These are phyloP conservation scores for Fistularia commersonii DNA, from an alignment of 2,797 vertebrate genomes.

Conservation along the genomic window DNA sequence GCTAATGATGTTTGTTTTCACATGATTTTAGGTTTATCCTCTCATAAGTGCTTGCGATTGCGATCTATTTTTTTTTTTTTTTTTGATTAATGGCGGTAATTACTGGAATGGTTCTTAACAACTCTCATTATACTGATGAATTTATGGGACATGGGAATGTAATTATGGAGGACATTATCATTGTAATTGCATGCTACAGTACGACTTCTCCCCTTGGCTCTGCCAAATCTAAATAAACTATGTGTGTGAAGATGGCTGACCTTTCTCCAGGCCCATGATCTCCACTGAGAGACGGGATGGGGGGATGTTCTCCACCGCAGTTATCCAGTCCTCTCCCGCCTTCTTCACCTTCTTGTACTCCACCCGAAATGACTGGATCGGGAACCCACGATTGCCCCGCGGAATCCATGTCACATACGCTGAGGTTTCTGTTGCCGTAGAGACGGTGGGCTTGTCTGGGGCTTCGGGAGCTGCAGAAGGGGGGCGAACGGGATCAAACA, in stretches of 20 bases:
- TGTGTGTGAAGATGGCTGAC: constrained; percentile 61
- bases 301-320: constrained; percentile 91
- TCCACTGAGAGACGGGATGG: constrained; percentile 94
- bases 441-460: constrained; percentile 95
- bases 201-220: constrained; percentile 18
- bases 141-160: constrained; percentile 55
- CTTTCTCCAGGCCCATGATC: constrained; percentile 92
- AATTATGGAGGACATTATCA: constrained; percentile 52
- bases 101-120: constrained; percentile 55
- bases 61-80: constrained; percentile 20
- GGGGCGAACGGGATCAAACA: constrained; percentile 18
- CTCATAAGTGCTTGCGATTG: constrained; percentile 33
- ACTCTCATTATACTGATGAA: constrained; percentile 62
- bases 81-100: constrained; percentile 62
- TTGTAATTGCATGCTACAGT: constrained; percentile 42
- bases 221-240: constrained; percentile 9
- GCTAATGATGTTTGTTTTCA: constrained; percentile 44
- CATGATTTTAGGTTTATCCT: constrained; percentile 40
- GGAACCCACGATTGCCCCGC: constrained; percentile 94
- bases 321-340: constrained; percentile 87
- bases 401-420: constrained; percentile 98
- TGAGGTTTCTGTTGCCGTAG: constrained; percentile 92
- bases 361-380: constrained; percentile 94
- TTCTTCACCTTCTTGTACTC: constrained; percentile 93
- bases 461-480: constrained; percentile 88